phyloP scores from a whole-genome alignment of 2,113 vertebrate genomes.

The Forbesichthys papilliferus region DNA sequence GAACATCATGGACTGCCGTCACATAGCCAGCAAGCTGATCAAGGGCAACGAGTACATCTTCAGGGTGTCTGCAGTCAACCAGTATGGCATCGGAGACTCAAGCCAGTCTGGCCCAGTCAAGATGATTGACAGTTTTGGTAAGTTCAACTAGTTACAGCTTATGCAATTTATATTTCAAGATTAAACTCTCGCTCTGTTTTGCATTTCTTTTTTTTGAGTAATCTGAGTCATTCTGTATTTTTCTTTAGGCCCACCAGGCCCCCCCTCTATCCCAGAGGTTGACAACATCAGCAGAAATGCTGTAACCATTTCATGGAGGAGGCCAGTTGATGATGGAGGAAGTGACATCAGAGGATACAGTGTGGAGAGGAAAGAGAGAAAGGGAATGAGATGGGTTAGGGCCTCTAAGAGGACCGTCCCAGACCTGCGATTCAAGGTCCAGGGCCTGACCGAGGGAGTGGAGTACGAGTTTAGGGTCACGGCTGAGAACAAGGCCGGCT shows the following conservation, averaged over 20 bases:
- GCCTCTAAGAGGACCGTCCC: slow-evolving; percentile 90
- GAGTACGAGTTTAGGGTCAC: slow-evolving; percentile 98
- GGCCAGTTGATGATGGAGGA: slow-evolving; percentile 90
- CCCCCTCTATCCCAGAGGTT: slow-evolving; percentile 90
- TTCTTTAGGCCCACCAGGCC: slow-evolving; percentile 82
- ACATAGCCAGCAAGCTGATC: slow-evolving; percentile 89
- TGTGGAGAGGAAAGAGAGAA: slow-evolving; percentile 93
- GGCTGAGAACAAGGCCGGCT: slow-evolving; percentile 96
- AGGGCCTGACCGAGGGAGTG: slow-evolving; percentile 90
- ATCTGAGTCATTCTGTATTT: slow-evolving; percentile 10
- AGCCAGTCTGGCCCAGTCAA: slow-evolving; percentile 89
- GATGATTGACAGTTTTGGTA: slow-evolving; percentile 95
- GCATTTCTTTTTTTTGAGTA: too few relatives aligned
- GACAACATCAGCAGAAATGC: slow-evolving; percentile 90
- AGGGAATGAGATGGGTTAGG: slow-evolving; percentile 94
- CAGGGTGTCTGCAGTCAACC: slow-evolving; percentile 93
- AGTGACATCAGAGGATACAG: slow-evolving; percentile 96
- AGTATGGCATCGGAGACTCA: slow-evolving; percentile 91
- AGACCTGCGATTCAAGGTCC: slow-evolving; percentile 93
- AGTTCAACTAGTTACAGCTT: slow-evolving; percentile 43
- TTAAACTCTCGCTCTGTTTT: too few relatives aligned
- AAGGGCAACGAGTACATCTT: slow-evolving; percentile 98
- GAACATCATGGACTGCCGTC: slow-evolving; percentile 89
- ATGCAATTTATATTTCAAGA: slow-evolving; percentile 1
- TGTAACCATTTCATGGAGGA: slow-evolving; percentile 93